Base-by-base conservation (phyloP, 2,113 vertebrate species). In the Ovibos moschatus region DNA sequence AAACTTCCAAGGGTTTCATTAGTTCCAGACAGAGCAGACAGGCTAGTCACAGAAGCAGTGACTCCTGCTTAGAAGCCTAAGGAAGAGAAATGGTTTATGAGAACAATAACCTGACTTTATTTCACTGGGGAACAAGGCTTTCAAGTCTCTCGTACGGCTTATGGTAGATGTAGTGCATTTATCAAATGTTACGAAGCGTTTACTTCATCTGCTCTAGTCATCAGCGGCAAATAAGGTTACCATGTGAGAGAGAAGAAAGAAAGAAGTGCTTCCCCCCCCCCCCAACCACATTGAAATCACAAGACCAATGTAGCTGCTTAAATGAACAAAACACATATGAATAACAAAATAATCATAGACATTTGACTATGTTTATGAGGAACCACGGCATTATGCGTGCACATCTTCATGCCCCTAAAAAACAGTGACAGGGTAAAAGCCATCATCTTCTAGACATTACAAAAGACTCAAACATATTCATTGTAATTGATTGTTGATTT, bases 51-150 rank as follows among this genome's bases (percentile, higher is more conserved):
- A 78, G 64, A 30, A 71, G 43, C 47, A 27, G 19, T 0, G 21
- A 47, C 50, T 21, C 12, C 1, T 71, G 50, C 83, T 97, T 62
- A 55, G 43, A 96, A 98, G 43, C 43, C 53, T 60, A 21, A 43
- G 89, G 78, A 89, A 97, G 60, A 57, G 0, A 96, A 43, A 58
- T 0, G 0, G 43, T 36, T 97, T 96, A 89, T 95, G 96, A 96
- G 93, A 98, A 98, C 74, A 96, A 96, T 83, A 94, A 91, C 27
- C 47, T 51, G 67, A 78, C 74, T 97, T 98, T 87, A 95, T 85
- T 98, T 95, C 98, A 94, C 89, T 0, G 0, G 81, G 87, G 94
- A 94, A 23, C 76, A 55, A 94, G n/a, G 12, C 33, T 95, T 84
- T 96, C 81, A 84, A 81, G 86, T 92, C 96, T 67, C 81, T 25